phyloP scores from a whole-genome alignment of 37 sponge, comb jelly and placozoan species.

The Ephydatia muelleri region DNA sequence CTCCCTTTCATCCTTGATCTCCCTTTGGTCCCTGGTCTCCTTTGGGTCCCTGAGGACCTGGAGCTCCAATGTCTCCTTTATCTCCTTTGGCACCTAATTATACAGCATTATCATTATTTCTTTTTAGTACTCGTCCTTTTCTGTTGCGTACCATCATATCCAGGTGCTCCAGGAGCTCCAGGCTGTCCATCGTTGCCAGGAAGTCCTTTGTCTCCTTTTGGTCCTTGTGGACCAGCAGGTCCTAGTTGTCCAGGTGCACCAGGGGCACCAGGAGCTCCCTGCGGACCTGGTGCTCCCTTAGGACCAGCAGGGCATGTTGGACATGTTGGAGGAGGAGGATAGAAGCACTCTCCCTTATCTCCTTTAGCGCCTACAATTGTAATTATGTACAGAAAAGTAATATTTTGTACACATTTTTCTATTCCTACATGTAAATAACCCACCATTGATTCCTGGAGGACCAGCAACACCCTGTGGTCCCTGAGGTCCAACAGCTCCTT shows the following conservation, averaged over 20 bases:
- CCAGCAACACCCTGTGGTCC: slow-evolving; percentile 32
- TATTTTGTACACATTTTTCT: neutral
- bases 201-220: too few relatives aligned
- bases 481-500: slow-evolving; percentile 22
- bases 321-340: slow-evolving; percentile 26
- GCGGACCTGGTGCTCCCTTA: slow-evolving; percentile 60
- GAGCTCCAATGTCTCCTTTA: too few relatives aligned
- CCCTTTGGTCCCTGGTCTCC: too few relatives aligned
- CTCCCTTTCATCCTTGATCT: too few relatives aligned
- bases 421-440: too few relatives aligned
- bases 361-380: too few relatives aligned
- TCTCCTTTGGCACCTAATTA: too few relatives aligned
- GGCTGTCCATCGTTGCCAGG: too few relatives aligned
- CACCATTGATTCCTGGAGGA: too few relatives aligned
- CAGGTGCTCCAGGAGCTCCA: too few relatives aligned
- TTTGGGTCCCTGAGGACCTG: too few relatives aligned
- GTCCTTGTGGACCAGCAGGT: slow-evolving; percentile 35
- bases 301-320: slow-evolving; percentile 52
- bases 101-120: neutral
- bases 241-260: neutral
- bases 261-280: neutral
- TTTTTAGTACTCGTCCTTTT: slow-evolving; percentile 15
- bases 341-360: slow-evolving; percentile 1
- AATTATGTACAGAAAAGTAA: slow-evolving; percentile 3
- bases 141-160: too few relatives aligned